Conservation (phyloP, 2,797 vertebrate genomes). For the Halcyon leucocephala region DNA sequence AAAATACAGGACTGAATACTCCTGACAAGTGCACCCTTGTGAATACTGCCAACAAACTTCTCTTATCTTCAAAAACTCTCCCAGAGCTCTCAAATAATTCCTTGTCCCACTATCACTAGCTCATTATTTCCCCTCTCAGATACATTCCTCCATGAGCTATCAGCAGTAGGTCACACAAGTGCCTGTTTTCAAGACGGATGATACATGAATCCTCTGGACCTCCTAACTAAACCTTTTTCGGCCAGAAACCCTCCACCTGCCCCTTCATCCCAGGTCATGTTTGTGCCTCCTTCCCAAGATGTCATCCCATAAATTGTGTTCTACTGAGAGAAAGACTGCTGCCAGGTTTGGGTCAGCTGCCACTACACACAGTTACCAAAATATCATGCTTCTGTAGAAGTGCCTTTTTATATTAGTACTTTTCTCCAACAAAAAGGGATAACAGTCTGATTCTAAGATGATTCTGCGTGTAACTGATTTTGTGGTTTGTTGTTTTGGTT, state of each 20-base stretch:
- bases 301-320: neutral
- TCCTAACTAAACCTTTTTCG: slow-evolving; percentile 3
- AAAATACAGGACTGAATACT: neutral
- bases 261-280: neutral
- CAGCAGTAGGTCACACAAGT: neutral
- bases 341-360: neutral
- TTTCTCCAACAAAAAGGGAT: neutral
- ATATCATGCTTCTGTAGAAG: neutral
- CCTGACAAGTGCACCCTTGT: neutral
- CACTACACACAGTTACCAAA: neutral
- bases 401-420: neutral
- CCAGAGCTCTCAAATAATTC: slow-evolving; percentile 10
- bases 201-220: neutral
- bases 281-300: neutral
- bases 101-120: neutral
- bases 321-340: neutral
- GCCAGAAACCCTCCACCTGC: neutral
- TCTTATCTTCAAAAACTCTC: neutral
- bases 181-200: neutral
- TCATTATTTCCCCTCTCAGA: slow-evolving; percentile 13
- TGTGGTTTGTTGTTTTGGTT: neutral
- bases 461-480: neutral
- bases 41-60: neutral
- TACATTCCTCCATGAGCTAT: neutral
- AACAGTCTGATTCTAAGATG: neutral